Base-by-base conservation (phyloP, 2,113 vertebrate species). In the Oryzias woworae region DNA sequence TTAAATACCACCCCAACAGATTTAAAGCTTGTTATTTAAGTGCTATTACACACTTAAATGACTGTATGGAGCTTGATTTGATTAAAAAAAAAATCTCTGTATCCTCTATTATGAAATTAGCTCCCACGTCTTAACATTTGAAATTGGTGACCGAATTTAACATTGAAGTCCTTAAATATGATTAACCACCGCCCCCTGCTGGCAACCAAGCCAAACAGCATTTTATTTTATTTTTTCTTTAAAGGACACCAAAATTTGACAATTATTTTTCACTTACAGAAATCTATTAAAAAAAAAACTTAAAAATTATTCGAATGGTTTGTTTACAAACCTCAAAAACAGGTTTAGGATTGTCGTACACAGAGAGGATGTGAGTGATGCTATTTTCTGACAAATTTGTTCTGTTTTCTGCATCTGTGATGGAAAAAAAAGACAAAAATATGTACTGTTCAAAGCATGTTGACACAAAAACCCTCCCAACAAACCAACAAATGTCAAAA, bases 291-390 rank as follows among this genome's bases (percentile, higher is more conserved):
- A 59, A 18, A 4, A 1, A 36, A 43, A 20, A 59, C 14, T 49
- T 42, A 26, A 50, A 52, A 45, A 57, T 7, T 58, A 53, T 75
- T 36, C 56, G 44, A 54, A 71, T 53, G 53, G 15, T 57, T 28
- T 51, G 54, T 56, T 45, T 45, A 75, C 88, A 64, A 61, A 95
- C 95, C 91, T 94, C 86, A 73, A 94, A 83, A 57, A 94, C 81
- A 0, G 95, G 93, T 43, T 90, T 90, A 45, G 95, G 93, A 2
- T 90, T 85, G 85, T 90, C 92, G 84, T 94, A 94, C 47, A 96
- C 73, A 0, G 95, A 95, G 48, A 95, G 80, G 81, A 96, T 94
- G 84, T 95, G 95, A 0, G 94, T 95, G 81, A 96, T 92, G 3
- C 93, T 90, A 3, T 93, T 91, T 70, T 83, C 88, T 18, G 74